Percentiles rank a stretch among this genome's conserved stretches.
phyloP scores from a whole-genome alignment of 2,888 invertebrate species.

The Caenorhabditis drosophilae region DNA sequence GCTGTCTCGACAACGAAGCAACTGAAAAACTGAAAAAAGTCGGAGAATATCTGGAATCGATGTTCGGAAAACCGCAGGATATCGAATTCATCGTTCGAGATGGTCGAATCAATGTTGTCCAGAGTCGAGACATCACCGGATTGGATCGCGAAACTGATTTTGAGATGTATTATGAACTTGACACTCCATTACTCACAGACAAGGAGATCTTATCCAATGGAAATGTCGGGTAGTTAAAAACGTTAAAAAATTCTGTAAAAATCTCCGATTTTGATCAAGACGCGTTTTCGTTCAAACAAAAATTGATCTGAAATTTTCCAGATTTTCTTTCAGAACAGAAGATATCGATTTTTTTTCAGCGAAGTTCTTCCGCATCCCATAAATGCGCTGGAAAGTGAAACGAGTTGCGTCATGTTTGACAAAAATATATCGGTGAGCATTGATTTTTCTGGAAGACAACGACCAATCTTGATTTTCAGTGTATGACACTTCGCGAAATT shows the following conservation, averaged over 20 bases:
- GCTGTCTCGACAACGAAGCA: conserved; percentile 33
- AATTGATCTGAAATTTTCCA: too few relatives aligned
- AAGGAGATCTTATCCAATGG: conserved; percentile 78
- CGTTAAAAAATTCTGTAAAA: too few relatives aligned
- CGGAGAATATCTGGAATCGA: conserved; percentile 76
- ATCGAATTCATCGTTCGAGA: conserved; percentile 81
- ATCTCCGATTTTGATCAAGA: too few relatives aligned
- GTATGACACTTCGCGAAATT: conserved; percentile 30
- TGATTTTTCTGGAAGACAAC: background rate
- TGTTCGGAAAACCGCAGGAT: conserved; percentile 78
- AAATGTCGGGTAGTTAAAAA: conserved; percentile 78
- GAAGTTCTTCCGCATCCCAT: conserved; percentile 73
- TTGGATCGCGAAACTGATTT: conserved; percentile 80
- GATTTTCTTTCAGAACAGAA: background rate
- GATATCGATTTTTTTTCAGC: conserved; percentile 64
- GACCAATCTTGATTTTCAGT: conserved; percentile 14
- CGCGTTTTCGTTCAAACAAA: too few relatives aligned
- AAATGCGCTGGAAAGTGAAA: conserved; percentile 31
- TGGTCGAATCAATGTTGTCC: conserved; percentile 71
- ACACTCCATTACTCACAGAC: conserved; percentile 76
- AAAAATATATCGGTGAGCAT: conserved; percentile 29
- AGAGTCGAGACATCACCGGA: conserved; percentile 54
- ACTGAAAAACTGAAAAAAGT: conserved; percentile 73
- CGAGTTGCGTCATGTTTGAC: conserved; percentile 26
- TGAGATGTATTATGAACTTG: conserved; percentile 82